phyloP scores from a whole-genome alignment of 1,140 invertebrate species.

The Littorina saxatilis region DNA sequence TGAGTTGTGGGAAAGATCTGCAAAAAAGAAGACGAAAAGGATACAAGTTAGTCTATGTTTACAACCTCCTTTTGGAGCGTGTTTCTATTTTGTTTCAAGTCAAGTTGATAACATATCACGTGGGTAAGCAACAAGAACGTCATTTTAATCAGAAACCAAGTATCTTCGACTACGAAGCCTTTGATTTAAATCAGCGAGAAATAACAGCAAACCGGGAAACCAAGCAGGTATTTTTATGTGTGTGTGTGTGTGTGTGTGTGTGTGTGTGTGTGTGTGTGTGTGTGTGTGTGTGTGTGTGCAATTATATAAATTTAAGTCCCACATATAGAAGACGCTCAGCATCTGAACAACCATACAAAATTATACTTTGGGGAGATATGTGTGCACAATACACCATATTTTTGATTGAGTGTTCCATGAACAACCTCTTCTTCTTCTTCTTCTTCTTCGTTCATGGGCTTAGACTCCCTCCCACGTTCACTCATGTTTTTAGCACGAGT shows the following conservation, averaged over 20 bases:
- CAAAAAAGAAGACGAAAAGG: not conserved
- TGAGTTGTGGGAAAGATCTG: not conserved
- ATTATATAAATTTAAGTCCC: not conserved
- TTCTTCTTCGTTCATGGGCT: no score
- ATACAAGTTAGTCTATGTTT: not conserved
- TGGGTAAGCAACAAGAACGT: not conserved
- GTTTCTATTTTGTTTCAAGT: not conserved
- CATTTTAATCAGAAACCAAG: not conserved
- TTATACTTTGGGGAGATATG: not conserved
- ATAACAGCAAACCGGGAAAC: no score
- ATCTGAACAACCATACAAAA: not conserved
- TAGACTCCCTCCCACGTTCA: no score
- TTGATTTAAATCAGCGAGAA: not conserved
- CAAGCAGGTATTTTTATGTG: not conserved
- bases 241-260: slow-evolving; percentile 7
- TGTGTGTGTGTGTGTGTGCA: not conserved
- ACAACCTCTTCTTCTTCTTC: not conserved
- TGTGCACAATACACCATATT: not conserved
- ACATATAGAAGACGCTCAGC: no score
- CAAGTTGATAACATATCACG: not conserved
- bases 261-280: not conserved
- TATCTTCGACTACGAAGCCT: no score
- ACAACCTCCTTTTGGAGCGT: no score
- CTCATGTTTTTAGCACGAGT: no score
- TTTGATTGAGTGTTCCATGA: no score